Percentiles rank a stretch among this genome's conserved stretches.
These are phyloP conservation scores for Meloidogyne floridensis DNA, from an alignment of 1,140 invertebrate species.

Conservation along the genomic window DNA sequence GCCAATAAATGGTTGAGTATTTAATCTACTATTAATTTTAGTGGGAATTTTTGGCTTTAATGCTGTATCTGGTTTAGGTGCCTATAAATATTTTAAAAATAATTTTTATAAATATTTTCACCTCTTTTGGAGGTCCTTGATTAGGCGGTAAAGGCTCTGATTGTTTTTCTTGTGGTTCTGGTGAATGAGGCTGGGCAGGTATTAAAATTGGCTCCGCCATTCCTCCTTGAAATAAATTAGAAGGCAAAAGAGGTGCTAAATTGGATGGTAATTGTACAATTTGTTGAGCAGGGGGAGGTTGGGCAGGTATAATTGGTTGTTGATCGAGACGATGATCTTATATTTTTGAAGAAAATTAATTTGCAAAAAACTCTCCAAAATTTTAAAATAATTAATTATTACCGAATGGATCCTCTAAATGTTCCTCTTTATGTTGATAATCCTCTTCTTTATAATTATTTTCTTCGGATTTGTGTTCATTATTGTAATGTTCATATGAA, in stretches of 20 bases:
- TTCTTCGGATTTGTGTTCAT: background rate
- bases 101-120: background rate
- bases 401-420: background rate
- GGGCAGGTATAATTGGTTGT: background rate
- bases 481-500: background rate
- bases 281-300: background rate
- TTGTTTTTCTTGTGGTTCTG: background rate
- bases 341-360: background rate
- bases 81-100: background rate
- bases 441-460: background rate
- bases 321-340: background rate
- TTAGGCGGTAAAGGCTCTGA: background rate
- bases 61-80: background rate
- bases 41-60: background rate
- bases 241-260: background rate
- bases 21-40: too few species aligned
- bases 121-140: background rate
- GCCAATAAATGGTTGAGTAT: background rate
- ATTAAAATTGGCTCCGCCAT: background rate
- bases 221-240: background rate
- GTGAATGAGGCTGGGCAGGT: background rate
- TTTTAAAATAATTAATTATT: background rate
- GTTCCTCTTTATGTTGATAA: background rate
- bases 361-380: background rate
- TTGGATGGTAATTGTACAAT: background rate